phyloP scores from a whole-genome alignment of 2,113 vertebrate genomes.

The Catharus minimus region DNA sequence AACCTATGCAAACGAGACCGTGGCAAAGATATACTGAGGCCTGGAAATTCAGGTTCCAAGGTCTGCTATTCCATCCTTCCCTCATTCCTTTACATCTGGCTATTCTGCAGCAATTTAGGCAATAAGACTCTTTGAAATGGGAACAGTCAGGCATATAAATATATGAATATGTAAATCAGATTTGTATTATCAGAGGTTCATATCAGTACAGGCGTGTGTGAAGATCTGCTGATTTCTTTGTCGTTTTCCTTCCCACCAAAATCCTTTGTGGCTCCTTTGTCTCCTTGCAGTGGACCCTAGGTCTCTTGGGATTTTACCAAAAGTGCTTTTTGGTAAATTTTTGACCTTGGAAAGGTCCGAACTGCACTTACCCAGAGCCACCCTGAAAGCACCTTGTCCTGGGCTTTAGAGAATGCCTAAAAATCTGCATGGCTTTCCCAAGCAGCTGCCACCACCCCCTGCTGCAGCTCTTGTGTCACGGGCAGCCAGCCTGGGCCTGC shows the following conservation, averaged over 20 bases:
- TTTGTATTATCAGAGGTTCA: slow-evolving; percentile 27
- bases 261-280: neutral
- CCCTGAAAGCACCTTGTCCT: neutral
- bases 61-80: slow-evolving; percentile 6
- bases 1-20: neutral
- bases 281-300: neutral
- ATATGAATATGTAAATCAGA: slow-evolving; percentile 39
- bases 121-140: slow-evolving; percentile 57
- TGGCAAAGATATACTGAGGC: neutral
- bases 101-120: slow-evolving; percentile 46
- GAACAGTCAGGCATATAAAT: slow-evolving; percentile 41
- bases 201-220: slow-evolving; percentile 9
- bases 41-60: slow-evolving; percentile 58
- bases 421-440: neutral
- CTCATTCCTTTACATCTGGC: slow-evolving; percentile 37
- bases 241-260: neutral
- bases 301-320: neutral
- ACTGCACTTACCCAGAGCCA: neutral
- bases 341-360: neutral
- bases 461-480: neutral
- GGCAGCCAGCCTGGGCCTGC: neutral
- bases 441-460: neutral
- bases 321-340: neutral
- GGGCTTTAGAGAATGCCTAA: neutral
- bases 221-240: neutral